Conservation (phyloP, 2,888 invertebrate species). For the Drosophila subsilvestris region DNA sequence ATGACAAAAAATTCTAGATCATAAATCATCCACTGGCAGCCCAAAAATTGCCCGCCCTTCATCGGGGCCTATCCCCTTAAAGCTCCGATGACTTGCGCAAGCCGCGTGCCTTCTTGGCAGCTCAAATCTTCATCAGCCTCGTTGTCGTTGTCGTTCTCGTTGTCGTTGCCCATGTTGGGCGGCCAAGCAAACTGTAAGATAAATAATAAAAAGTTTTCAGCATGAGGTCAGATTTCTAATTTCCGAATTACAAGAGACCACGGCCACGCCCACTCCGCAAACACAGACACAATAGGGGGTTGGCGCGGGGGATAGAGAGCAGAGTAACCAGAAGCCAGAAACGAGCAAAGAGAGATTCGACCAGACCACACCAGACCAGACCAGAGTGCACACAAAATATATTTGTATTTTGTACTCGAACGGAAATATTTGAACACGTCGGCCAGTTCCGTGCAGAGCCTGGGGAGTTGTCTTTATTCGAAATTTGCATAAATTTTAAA, state of each 20-base stretch:
- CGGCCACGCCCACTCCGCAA: conserved; percentile 13
- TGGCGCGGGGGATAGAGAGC: not conserved
- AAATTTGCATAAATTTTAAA: conserved; percentile 67
- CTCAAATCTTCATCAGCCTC: conserved; percentile 4
- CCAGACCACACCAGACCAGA: not conserved
- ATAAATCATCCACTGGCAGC: not conserved
- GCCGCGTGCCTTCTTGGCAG: conserved; percentile 26
- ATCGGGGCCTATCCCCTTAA: conserved; percentile 13
- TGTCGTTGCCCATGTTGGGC: not conserved
- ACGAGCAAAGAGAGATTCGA: not conserved
- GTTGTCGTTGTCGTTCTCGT: not conserved
- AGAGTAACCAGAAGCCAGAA: not conserved
- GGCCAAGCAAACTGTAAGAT: conserved; percentile 42
- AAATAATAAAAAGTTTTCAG: conserved; percentile 61
- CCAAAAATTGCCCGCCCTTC: not conserved
- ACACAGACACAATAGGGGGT: conserved; percentile 28
- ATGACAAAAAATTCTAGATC: not conserved
- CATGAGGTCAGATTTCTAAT: conserved; percentile 72
- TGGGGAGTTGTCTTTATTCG: conserved; percentile 48
- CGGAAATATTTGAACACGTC: conserved; percentile 51
- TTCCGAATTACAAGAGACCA: conserved; percentile 50
- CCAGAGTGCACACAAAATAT: conserved; percentile 24
- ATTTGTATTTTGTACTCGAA: conserved; percentile 40
- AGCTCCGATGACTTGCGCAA: conserved; percentile 30
- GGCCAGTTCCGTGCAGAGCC: conserved; percentile 8